Conservation (phyloP, 2,888 invertebrate genomes). For the Mechanitis mazaeus region DNA sequence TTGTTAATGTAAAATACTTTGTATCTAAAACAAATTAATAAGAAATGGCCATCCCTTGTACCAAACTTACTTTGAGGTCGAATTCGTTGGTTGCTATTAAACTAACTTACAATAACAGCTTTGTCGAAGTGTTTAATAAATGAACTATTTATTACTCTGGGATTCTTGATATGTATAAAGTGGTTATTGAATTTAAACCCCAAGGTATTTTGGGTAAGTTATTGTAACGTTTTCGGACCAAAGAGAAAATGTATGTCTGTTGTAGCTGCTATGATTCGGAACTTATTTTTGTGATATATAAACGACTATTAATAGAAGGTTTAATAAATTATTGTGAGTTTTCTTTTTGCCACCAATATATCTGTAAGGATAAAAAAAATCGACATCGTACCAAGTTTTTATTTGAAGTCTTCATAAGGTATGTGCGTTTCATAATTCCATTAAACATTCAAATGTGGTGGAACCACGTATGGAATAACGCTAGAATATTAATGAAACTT, state of each 20-base stretch:
- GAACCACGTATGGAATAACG: conserved; percentile 12
- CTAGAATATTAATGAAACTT: conserved; percentile 39
- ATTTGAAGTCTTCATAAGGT: conserved; percentile 36
- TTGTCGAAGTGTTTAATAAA: no score
- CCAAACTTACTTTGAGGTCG: no score
- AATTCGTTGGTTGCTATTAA: no score
- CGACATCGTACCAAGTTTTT: conserved; percentile 20
- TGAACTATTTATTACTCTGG: no score
- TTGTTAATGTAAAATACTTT: no score
- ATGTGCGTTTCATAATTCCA: conserved; percentile 37
- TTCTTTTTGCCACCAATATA: conserved; percentile 15
- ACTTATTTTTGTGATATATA: conserved; percentile 53
- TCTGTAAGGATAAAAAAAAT: not conserved
- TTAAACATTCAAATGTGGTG: not conserved
- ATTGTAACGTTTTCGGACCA: conserved; percentile 27
- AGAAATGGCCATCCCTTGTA: no score
- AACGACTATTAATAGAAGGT: conserved; percentile 53
- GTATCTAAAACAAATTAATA: no score
- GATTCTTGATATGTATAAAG: no score
- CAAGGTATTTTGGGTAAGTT: not conserved
- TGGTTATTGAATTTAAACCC: not conserved
- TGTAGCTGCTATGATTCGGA: conserved; percentile 49
- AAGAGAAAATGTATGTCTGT: conserved; percentile 20
- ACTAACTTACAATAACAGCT: no score
- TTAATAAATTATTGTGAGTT: conserved; percentile 31